phyloP scores from a whole-genome alignment of 2,797 vertebrate genomes.

The Gouania willdenowi region DNA sequence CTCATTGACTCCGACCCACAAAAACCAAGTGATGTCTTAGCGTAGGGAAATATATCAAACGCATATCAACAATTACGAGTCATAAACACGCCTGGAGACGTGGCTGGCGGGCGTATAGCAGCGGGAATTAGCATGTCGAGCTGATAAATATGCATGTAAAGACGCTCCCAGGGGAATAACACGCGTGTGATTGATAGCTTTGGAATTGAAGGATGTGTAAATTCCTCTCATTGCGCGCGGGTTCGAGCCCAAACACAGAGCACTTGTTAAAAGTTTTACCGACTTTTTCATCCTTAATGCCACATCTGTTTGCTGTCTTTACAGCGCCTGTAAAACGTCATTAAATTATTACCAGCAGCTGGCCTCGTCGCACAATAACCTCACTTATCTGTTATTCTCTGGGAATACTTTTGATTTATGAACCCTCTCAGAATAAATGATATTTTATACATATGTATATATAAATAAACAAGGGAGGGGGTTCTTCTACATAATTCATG shows the following conservation, averaged over 20 bases:
- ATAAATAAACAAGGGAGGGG: conserved; percentile 81
- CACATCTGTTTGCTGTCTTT: conserved; percentile 94
- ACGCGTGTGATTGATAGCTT: conserved; percentile 99
- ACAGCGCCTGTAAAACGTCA: conserved; percentile 91
- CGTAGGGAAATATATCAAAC: conserved; percentile 99
- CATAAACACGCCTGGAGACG: conserved; percentile 99
- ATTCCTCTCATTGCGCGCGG: conserved; percentile 91
- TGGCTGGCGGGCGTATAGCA: conserved; percentile 96
- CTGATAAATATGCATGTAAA: conserved; percentile 99
- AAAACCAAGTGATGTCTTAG: conserved; percentile 99
- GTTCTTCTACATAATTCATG: conserved; percentile 79
- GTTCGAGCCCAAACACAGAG: conserved; percentile 90
- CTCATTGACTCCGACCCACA: conserved; percentile 97
- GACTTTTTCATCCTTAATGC: conserved; percentile 99
- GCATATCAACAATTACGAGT: conserved; percentile 99
- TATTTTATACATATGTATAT: conserved; percentile 84
- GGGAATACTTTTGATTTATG: conserved; percentile 83
- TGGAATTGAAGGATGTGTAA: conserved; percentile 99
- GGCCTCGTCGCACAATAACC: conserved; percentile 80
- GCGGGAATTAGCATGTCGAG: conserved; percentile 99
- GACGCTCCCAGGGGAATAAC: conserved; percentile 99
- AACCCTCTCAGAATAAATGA: conserved; percentile 84
- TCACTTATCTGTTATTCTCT: conserved; percentile 79
- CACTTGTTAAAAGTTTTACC: conserved; percentile 99
- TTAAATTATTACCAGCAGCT: conserved; percentile 91